Evolutionary conservation across 2,888 invertebrate genomes (phyloP), one percentile per base, ranked within the genome.

Genomic region (Yponomeuta malinellus): DNA sequence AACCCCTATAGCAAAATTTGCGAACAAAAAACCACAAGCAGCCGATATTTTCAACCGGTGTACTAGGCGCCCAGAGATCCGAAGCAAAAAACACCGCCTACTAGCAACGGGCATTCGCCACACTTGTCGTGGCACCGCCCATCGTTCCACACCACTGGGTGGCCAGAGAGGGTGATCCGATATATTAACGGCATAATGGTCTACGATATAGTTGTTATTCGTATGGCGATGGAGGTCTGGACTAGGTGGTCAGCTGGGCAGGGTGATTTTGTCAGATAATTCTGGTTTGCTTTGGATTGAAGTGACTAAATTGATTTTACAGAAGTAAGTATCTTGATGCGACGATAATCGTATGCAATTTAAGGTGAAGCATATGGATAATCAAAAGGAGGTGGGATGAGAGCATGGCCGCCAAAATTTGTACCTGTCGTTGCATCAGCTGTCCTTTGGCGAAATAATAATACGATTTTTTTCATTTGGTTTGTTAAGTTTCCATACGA

Each of bases 1-100:
- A 15, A 59, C 52, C 52, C 52, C 12, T 15, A 15, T 15, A 15
- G 5, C 52, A 59, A 15, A 59, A 59, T 15, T 15, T 12, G 15
- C 12, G 43, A 5, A 43, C 43, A 43, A 43, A 43, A 43, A 43
- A 43, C 43, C 52, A 15, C 52, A 15, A 59, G 5, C 15, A 59
- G 52, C 15, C 52, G 12, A 59, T 59, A 23, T 8, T 65, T 6
- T 33, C 52, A 52, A 29, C 68, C 15, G 5, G 29, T 52, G 37
- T 37, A 68, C 70, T 43, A 70, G 70, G 70, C 64, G 64, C 70
- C 70, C 64, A 70, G 48, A 65, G 29, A 10, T 23, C n/a, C 23
- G 70, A 15, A 71, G 77, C 75, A 78, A 78, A 77, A 78, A 76
- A 71, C 69, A 73, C 76, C 76, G 75, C 78, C 76, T 75, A 73